Conservation (phyloP, 2,888 invertebrate species). For the Ochropacha duplaris region DNA sequence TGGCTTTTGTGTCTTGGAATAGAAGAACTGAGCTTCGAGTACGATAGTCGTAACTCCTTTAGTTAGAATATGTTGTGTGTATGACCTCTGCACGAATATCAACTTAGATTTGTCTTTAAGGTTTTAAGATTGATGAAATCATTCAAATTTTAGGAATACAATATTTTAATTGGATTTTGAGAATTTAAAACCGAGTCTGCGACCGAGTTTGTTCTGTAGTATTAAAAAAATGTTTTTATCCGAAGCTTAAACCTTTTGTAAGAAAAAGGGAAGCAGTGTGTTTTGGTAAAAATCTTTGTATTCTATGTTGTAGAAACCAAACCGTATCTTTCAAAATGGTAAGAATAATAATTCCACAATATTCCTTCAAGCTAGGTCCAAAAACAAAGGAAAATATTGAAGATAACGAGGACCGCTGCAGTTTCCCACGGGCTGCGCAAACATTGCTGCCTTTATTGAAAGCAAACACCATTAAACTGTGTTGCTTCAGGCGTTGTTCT, state of each 20-base stretch:
- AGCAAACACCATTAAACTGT: constrained; percentile 69
- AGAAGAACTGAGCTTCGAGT: background rate
- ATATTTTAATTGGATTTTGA: too few relatives aligned
- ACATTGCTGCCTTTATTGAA: constrained; percentile 64
- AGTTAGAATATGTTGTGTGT: too few relatives aligned
- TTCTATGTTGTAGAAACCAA: background rate
- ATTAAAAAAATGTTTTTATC: too few relatives aligned
- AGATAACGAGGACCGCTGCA: constrained; percentile 38
- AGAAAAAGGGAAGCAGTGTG: too few relatives aligned
- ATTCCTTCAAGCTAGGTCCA: constrained; percentile 8
- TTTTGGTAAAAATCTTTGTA: background rate
- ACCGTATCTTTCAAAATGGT: background rate
- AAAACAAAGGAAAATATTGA: constrained; percentile 41
- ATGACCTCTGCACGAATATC: too few relatives aligned
- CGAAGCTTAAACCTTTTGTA: too few relatives aligned
- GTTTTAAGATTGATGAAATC: too few relatives aligned
- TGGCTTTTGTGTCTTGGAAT: background rate
- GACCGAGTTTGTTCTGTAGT: too few relatives aligned
- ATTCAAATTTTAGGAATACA: too few relatives aligned
- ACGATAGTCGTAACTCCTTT: too few relatives aligned
- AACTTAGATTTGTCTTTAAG: too few relatives aligned
- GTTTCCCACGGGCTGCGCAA: constrained; percentile 49
- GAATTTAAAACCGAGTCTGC: too few relatives aligned
- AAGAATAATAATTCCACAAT: background rate
- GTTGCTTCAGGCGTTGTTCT: constrained; percentile 47